Conservation (phyloP, 1,140 invertebrate genomes). For the Drosophila melanogaster region DNA sequence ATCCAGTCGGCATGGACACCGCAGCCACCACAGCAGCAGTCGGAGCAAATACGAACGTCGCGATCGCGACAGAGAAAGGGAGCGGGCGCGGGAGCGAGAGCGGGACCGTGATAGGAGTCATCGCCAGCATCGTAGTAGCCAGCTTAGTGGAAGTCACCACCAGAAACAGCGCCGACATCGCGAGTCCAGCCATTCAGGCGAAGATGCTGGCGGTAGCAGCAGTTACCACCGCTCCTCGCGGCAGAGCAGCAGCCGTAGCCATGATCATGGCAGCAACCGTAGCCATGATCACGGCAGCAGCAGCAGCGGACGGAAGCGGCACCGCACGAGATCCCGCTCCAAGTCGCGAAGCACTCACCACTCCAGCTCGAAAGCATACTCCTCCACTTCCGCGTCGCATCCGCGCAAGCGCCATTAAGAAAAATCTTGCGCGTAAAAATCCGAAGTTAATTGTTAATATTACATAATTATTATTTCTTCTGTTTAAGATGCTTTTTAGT, state of each 20-base stretch:
- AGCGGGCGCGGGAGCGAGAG: slow-evolving; percentile 16
- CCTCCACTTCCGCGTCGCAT: slow-evolving; percentile 62
- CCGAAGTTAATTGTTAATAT: slow-evolving; percentile 24
- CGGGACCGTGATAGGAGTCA: slow-evolving; percentile 18
- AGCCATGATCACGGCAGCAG: slow-evolving; percentile 54
- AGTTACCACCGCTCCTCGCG: slow-evolving; percentile 40
- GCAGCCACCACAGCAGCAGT: slow-evolving; percentile 26
- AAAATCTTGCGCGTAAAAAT: not conserved
- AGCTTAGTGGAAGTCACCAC: not conserved
- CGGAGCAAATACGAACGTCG: slow-evolving; percentile 33
- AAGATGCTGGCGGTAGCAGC: slow-evolving; percentile 37
- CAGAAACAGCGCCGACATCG: slow-evolving; percentile 13
- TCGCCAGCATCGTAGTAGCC: slow-evolving; percentile 1
- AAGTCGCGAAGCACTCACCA: slow-evolving; percentile 65
- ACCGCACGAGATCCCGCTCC: slow-evolving; percentile 61
- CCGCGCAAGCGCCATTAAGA: slow-evolving; percentile 65
- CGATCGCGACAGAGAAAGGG: slow-evolving; percentile 33
- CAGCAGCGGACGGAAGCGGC: slow-evolving; percentile 31
- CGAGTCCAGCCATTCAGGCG: slow-evolving; percentile 57
- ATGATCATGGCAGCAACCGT: slow-evolving; percentile 55
- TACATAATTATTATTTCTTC: slow-evolving; percentile 29
- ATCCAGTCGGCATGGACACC: slow-evolving; percentile 26
- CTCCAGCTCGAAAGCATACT: slow-evolving; percentile 51
- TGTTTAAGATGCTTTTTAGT: slow-evolving; percentile 37
- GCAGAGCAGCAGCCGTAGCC: slow-evolving; percentile 41